A percentile compares a stretch with the other conserved stretches of the same genome.
These are phyloP conservation scores for Rapana venosa DNA, from an alignment of 2,888 invertebrate genomes.

Conservation along the genomic window DNA sequence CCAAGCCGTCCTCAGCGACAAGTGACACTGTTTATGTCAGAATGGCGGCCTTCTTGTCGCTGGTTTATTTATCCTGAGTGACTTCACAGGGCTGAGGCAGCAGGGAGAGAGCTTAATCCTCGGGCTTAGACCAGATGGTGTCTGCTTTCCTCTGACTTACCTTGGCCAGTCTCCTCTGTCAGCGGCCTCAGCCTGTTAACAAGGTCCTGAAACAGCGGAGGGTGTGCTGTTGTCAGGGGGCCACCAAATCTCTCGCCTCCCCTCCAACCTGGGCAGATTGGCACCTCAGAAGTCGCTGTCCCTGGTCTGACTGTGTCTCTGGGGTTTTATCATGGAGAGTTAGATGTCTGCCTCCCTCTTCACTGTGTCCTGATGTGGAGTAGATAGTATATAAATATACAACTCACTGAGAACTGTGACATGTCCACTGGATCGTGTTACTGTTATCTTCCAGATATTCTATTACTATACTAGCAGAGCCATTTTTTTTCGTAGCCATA, in stretches of 20 bases:
- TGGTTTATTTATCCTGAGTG: not conserved
- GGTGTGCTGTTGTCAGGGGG: not conserved
- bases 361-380: too few relatives aligned
- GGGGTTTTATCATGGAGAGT: too few relatives aligned
- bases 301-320: not conserved
- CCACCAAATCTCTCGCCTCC: slow-evolving; percentile 12
- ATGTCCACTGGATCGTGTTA: too few relatives aligned
- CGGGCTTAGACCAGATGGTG: not conserved
- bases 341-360: too few relatives aligned
- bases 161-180: not conserved
- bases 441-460: too few relatives aligned
- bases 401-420: too few relatives aligned
- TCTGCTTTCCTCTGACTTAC: not conserved
- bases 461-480: too few relatives aligned
- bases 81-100: not conserved
- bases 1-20: not conserved
- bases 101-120: not conserved
- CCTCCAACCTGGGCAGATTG: not conserved
- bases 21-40: not conserved
- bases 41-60: not conserved
- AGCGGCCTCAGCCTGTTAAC: not conserved
- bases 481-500: too few relatives aligned
- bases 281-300: not conserved
- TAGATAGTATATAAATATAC: too few relatives aligned
- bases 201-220: not conserved